phyloP scores from a whole-genome alignment of 2,888 invertebrate genomes.

The Nomada ruficornis region DNA sequence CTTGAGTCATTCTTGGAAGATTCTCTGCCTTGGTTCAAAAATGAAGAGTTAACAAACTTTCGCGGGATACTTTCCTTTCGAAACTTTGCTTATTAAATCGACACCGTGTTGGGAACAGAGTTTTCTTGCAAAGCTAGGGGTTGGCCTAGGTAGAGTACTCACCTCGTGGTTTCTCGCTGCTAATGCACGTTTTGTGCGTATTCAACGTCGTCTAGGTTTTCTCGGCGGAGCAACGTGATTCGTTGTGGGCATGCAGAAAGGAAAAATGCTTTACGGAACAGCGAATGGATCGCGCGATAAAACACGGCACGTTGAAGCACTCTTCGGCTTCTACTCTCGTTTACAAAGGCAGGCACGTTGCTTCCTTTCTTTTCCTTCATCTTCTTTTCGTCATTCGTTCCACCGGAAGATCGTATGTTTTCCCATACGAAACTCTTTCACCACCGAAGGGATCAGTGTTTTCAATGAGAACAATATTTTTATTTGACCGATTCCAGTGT shows the following conservation, averaged over 20 bases:
- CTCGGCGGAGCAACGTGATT: slow-evolving; percentile 10
- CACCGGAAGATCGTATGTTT: not conserved
- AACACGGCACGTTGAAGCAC: slow-evolving; percentile 56
- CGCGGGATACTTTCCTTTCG: not conserved
- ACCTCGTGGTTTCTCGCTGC: slow-evolving; percentile 14
- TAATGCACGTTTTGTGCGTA: slow-evolving; percentile 62
- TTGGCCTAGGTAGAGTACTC: not conserved
- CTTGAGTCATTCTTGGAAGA: not conserved
- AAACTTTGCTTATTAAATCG: slow-evolving; percentile 46
- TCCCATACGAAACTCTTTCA: not conserved
- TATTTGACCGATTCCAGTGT: not conserved
- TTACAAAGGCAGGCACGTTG: slow-evolving; percentile 32
- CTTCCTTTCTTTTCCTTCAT: slow-evolving; percentile 22
- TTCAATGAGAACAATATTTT: not conserved
- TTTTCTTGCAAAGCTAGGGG: not conserved
- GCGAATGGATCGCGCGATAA: slow-evolving; percentile 56
- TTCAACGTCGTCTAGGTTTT: slow-evolving; percentile 40
- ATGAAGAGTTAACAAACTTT: slow-evolving; percentile 27
- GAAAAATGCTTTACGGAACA: slow-evolving; percentile 45
- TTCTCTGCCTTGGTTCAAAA: not conserved
- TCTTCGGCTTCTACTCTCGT: slow-evolving; percentile 45
- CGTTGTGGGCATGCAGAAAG: slow-evolving; percentile 14
- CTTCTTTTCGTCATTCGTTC: not conserved
- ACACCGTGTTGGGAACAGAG: not conserved
- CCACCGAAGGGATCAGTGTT: too few species aligned